A percentile compares a stretch with the other conserved stretches of the same genome.
Evolutionary conservation across 2,888 invertebrate species (phyloP).

Genomic region (Hemaris fuciformis): DNA sequence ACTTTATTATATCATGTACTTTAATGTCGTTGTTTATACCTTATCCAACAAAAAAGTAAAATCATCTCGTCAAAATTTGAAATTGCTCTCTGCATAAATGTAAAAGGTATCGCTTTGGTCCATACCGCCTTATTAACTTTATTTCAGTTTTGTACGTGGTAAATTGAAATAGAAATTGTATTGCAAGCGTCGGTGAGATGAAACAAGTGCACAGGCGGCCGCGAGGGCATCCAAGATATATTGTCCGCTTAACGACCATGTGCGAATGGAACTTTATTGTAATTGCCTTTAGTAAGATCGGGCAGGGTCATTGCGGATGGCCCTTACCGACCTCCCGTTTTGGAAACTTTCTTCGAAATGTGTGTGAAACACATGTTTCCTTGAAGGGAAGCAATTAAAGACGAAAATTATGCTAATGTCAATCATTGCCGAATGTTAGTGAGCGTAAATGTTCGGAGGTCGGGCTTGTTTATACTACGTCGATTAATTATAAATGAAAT

Average conservation of each 20-base stretch:
- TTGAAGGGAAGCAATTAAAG: slow-evolving; percentile 13
- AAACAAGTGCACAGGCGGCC: slow-evolving; percentile 59
- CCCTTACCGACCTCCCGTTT: slow-evolving; percentile 68
- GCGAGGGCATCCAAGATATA: slow-evolving; percentile 73
- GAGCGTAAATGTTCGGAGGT: slow-evolving; percentile 28
- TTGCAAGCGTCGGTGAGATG: slow-evolving; percentile 43
- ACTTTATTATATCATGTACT: not conserved
- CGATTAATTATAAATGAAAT: slow-evolving; percentile 10
- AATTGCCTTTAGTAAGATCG: slow-evolving; percentile 82
- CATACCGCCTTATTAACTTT: not conserved
- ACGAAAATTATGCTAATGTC: not conserved
- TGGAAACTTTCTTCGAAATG: slow-evolving; percentile 53
- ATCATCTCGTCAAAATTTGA: too few species aligned
- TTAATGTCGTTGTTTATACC: not conserved
- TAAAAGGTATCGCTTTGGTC: not conserved
- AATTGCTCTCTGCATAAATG: too few species aligned
- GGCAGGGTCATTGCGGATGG: slow-evolving; percentile 75
- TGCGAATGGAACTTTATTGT: slow-evolving; percentile 81
- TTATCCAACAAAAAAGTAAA: not conserved
- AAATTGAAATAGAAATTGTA: not conserved
- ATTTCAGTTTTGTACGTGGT: slow-evolving; percentile 14
- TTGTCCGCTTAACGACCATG: slow-evolving; percentile 80
- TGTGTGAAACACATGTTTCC: not conserved
- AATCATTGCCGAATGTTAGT: not conserved
- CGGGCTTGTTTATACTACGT: slow-evolving; percentile 41